These are phyloP conservation scores for Gallinago stenura DNA, from an alignment of 2,797 vertebrate genomes.

Conservation along the genomic window DNA sequence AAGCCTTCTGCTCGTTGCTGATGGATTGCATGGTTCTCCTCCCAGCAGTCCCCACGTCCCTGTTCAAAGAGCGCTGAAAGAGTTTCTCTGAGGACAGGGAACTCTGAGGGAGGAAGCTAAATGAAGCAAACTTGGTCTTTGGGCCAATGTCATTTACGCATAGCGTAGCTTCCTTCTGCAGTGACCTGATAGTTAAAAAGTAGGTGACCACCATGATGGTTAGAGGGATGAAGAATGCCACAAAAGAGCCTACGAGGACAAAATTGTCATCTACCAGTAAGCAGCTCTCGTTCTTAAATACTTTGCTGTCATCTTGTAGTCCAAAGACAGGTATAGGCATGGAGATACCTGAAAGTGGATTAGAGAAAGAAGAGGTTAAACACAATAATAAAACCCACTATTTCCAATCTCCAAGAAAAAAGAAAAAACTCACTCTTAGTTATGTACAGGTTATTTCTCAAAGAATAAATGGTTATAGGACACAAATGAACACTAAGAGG, in stretches of 20 bases:
- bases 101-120: constrained; percentile 90
- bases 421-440: background rate
- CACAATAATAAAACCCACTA: background rate
- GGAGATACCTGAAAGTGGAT: constrained; percentile 87
- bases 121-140: constrained; percentile 87
- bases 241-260: constrained; percentile 93
- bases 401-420: background rate
- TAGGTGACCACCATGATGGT: constrained; percentile 97
- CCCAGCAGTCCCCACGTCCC: constrained; percentile 79
- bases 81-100: constrained; percentile 92
- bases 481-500: background rate
- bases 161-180: constrained; percentile 91
- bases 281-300: constrained; percentile 92
- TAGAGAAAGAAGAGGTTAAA: constrained; percentile 32
- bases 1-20: constrained; percentile 96
- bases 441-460: background rate
- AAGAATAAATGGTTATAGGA: background rate
- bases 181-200: constrained; percentile 91
- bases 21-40: constrained; percentile 94
- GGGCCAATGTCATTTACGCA: constrained; percentile 89
- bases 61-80: constrained; percentile 87
- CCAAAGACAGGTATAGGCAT: constrained; percentile 95
- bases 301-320: constrained; percentile 90
- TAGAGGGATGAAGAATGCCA: constrained; percentile 94
- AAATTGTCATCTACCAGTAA: constrained; percentile 90